A percentile compares a stretch with the other conserved stretches of the same genome.
Conservation (phyloP, 2,888 invertebrate species). For the Clusia tigrina region DNA sequence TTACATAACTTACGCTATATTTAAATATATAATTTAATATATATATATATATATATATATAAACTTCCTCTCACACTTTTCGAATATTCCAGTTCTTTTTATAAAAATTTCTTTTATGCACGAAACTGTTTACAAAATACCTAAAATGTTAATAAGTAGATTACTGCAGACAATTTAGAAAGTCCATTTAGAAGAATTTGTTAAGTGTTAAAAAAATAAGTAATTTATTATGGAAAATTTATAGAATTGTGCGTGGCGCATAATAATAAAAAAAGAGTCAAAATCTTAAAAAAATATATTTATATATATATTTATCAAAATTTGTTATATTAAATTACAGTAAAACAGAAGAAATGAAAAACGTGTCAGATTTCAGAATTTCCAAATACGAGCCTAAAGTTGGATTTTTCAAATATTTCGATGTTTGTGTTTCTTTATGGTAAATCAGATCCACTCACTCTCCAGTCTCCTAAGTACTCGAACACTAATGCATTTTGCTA, state of each 20-base stretch:
- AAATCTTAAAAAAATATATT: constrained; percentile 17
- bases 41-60: neutral
- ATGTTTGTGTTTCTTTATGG: no score
- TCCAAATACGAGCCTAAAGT: neutral
- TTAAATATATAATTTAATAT: neutral
- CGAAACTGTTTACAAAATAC: constrained; percentile 23
- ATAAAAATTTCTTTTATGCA: neutral
- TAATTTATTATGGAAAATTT: neutral
- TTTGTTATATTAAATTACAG: constrained; percentile 16
- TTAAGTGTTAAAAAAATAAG: constrained; percentile 14
- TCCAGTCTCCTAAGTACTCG: neutral
- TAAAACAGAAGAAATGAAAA: constrained; percentile 16
- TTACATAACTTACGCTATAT: constrained; percentile 24
- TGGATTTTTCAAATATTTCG: no score
- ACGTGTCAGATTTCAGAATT: no score
- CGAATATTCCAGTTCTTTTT: constrained; percentile 12
- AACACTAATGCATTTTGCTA: neutral
- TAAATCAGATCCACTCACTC: constrained; percentile 6
- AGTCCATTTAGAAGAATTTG: neutral
- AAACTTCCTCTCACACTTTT: neutral
- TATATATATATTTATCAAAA: no score
- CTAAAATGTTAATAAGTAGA: constrained; percentile 16
- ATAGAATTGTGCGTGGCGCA: constrained; percentile 9
- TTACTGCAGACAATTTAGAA: neutral
- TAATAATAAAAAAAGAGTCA: constrained; percentile 5